Evolutionary conservation across 2,113 vertebrate species (phyloP).

Genomic region (Chiloscyllium plagiosum): DNA sequence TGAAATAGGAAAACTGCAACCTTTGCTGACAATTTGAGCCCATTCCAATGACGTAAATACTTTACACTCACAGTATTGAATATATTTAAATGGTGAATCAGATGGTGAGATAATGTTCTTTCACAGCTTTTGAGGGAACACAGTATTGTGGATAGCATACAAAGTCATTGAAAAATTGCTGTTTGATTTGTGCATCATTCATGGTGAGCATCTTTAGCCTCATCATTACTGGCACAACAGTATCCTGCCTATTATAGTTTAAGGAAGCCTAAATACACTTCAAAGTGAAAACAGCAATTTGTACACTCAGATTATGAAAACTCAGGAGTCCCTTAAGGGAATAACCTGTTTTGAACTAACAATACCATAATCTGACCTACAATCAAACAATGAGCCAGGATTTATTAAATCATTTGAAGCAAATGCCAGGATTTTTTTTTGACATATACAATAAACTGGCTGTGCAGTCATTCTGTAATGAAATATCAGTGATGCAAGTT

Average conservation of each 20-base stretch:
- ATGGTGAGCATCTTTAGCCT: background rate
- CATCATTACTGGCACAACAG: background rate
- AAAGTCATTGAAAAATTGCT: background rate
- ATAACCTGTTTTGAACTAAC: background rate
- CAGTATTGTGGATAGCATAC: background rate
- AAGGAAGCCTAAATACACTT: background rate
- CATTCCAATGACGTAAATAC: background rate
- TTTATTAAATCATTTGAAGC: background rate
- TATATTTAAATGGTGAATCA: background rate
- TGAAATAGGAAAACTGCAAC: background rate
- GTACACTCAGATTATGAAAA: background rate
- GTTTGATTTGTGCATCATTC: background rate
- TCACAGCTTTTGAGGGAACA: background rate
- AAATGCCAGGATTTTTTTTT: background rate
- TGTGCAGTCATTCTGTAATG: background rate
- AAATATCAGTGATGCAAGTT: background rate
- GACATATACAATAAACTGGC: background rate
- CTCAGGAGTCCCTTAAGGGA: background rate
- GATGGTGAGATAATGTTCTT: background rate
- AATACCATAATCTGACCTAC: conserved; percentile 23
- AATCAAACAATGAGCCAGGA: background rate
- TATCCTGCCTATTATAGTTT: background rate
- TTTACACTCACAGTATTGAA: background rate
- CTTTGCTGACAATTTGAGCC: background rate
- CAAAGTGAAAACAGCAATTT: background rate